Base-by-base conservation (phyloP, 92 coral and sea anemone genomes). In the Heteractis magnifica region DNA sequence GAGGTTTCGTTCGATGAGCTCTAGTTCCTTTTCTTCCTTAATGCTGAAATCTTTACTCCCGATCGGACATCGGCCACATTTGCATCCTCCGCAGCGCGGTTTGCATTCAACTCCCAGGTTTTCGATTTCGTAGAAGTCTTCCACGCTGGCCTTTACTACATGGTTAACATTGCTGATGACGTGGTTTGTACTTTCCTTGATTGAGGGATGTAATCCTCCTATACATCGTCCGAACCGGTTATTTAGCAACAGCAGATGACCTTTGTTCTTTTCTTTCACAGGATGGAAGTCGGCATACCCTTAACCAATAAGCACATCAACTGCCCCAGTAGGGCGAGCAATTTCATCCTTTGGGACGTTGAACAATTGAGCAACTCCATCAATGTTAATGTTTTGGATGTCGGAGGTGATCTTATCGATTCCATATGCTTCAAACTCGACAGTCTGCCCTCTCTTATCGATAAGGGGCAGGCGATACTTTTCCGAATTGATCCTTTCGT, bases 161-260 rank as follows among this genome's bases (percentile, higher is more conserved):
- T 11, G 71, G 49, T 53, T 41, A 48, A 79, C 49, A 44, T 6
- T 6, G 6, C 16, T 41, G 20, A 16, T 71, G 18, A 20, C 50
- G 6, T 10, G 48, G 20, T 10, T 5, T 44, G 26, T 68, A 16
- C 71, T 18, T 55, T 11, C 49, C 56, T 56, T 58, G 15, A 26
- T 55, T 41, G 80, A 77, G 21, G 58, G 82, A 79, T 79, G 68
- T 58, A 21, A 58, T 75, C 75, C 83, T 19, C 88, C 88, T 26
- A 80, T 52, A 56, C 89, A 86, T 13, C 26, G 79, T 74, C 90
- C 90, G 72, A 86, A 81, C 49, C 78, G 86, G 73, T 86, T 81
- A 5, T 52, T 52, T 52, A 52, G 56, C 56, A 52, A 52, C 6
- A 52, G 5, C 10, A 52, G 10, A 10, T 52, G 56, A 5, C 56